These are phyloP conservation scores for Grantiella picta DNA, from an alignment of 2,113 vertebrate species.

Conservation along the genomic window DNA sequence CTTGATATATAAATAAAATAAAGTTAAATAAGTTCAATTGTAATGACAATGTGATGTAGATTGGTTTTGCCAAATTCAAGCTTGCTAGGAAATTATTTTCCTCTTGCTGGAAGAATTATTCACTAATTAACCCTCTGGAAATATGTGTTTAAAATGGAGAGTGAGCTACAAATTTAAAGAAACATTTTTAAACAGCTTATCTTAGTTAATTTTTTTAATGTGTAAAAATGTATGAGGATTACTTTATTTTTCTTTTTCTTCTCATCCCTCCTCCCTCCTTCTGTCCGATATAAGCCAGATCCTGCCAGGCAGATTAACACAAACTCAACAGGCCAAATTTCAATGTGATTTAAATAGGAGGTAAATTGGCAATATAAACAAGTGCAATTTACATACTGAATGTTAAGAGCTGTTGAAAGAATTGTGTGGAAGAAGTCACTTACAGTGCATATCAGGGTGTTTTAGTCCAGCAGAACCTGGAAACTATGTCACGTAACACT, in stretches of 20 bases:
- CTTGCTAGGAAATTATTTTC: not conserved
- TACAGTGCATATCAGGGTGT: not conserved
- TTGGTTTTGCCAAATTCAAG: not conserved
- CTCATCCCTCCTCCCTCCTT: not conserved
- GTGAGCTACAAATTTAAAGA: not conserved
- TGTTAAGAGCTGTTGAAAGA: not conserved
- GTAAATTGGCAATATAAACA: constrained; percentile 52
- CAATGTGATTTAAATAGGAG: constrained; percentile 30
- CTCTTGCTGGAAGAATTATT: not conserved
- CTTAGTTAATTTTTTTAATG: not conserved
- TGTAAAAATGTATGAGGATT: not conserved
- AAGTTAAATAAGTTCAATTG: not conserved
- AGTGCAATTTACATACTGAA: not conserved
- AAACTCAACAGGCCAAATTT: constrained; percentile 42
- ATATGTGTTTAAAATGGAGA: not conserved
- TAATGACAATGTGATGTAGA: not conserved
- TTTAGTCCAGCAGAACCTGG: constrained; percentile 8
- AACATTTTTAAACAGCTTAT: not conserved
- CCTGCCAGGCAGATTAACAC: constrained; percentile 18
- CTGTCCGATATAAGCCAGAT: not conserved
- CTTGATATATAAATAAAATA: constrained; percentile 12
- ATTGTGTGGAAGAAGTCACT: not conserved
- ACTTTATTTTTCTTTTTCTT: not conserved
- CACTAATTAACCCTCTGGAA: constrained; percentile 42
- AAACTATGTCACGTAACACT: not conserved